These are phyloP conservation scores for Tetramorium alpestre DNA, from an alignment of 1,140 invertebrate genomes.

Conservation along the genomic window DNA sequence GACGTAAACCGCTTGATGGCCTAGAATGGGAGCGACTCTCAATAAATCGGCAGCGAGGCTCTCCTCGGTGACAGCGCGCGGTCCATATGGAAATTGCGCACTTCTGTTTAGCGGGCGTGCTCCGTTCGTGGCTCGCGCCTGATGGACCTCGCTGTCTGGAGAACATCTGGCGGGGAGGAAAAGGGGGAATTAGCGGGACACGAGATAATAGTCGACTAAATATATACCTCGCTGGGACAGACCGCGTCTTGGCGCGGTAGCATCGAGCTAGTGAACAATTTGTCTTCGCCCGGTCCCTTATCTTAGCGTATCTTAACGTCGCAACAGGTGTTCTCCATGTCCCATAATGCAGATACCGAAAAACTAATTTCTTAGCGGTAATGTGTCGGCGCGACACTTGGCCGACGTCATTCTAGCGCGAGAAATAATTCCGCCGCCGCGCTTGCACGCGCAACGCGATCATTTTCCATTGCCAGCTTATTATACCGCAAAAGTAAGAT, in stretches of 20 bases:
- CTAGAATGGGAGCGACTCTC: constrained; percentile 18
- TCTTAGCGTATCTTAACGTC: constrained; percentile 2
- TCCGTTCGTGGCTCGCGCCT: not conserved
- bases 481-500: not conserved
- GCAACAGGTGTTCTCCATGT: constrained; percentile 48
- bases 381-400: not conserved
- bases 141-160: not conserved
- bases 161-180: not conserved
- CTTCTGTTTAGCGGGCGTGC: not conserved
- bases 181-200: constrained; percentile 5
- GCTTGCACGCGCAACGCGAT: not conserved
- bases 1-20: constrained; percentile 5
- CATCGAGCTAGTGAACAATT: constrained; percentile 38
- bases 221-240: not conserved
- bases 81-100: constrained; percentile 27
- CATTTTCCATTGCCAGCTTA: not conserved
- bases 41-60: not conserved
- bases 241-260: not conserved
- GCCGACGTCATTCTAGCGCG: not conserved
- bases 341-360: constrained; percentile 26
- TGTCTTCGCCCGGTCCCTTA: constrained; percentile 36
- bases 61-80: not conserved
- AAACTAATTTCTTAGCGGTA: constrained; percentile 43
- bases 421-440: not conserved
- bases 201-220: constrained; percentile 23